Conservation (phyloP, 2,113 vertebrate species). For the Heliornis fulica region DNA sequence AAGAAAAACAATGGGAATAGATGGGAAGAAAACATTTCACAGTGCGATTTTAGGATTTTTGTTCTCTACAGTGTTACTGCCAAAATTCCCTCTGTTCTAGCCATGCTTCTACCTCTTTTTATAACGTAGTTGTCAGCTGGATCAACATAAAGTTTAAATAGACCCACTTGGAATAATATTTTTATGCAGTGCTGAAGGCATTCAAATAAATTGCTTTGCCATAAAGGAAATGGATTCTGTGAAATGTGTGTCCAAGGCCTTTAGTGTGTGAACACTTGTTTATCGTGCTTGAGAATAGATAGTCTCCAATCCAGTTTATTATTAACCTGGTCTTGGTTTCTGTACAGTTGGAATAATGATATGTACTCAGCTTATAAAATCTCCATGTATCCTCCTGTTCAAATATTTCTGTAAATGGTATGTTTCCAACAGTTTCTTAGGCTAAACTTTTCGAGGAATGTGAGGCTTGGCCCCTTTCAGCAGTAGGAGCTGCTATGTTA, state of each 20-base stretch:
- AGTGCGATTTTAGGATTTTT: neutral
- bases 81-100: neutral
- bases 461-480: neutral
- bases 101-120: neutral
- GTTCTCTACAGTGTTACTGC: neutral
- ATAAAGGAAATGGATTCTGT: neutral
- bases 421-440: neutral
- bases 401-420: slow-evolving; percentile 35
- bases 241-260: neutral
- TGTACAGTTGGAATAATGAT: neutral
- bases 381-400: neutral
- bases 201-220: neutral
- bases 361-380: slow-evolving; percentile 11
- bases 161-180: neutral
- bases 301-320: slow-evolving; percentile 8
- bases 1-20: neutral
- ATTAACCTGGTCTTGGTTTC: slow-evolving; percentile 23
- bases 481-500: neutral
- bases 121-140: neutral
- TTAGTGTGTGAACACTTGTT: neutral
- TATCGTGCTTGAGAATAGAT: neutral
- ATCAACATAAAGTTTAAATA: neutral
- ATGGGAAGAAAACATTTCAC: neutral
- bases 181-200: neutral
- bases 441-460: neutral